Evolutionary conservation across 2,113 vertebrate species (phyloP).

Genomic region (Gallinago media): DNA sequence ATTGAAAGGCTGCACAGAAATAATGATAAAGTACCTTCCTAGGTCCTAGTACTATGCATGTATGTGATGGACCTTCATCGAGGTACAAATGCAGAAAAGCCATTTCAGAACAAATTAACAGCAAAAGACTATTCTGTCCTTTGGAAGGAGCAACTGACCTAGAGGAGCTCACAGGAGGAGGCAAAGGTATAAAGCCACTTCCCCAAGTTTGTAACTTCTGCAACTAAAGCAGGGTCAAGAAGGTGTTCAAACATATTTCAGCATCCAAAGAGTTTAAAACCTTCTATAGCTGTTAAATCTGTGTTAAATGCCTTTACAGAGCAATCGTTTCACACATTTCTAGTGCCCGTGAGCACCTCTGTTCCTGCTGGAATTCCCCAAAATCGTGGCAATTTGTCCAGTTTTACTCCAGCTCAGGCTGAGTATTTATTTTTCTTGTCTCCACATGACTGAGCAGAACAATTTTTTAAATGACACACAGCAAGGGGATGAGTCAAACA

Average conservation of each 20-base stretch:
- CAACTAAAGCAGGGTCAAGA: not conserved
- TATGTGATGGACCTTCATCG: not conserved
- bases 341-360: not conserved
- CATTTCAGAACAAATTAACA: not conserved
- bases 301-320: not conserved
- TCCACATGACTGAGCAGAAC: conserved; percentile 15
- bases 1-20: not conserved
- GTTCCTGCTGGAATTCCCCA: conserved; percentile 4
- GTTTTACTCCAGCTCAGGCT: not conserved
- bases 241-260: not conserved
- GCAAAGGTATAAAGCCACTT: not conserved
- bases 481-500: conserved; percentile 16
- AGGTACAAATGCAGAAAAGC: not conserved
- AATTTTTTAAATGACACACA: not conserved
- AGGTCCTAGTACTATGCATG: accelerated
- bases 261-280: not conserved
- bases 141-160: not conserved
- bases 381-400: not conserved
- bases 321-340: not conserved
- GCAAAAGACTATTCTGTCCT: not conserved
- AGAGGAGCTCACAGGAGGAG: not conserved
- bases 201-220: not conserved
- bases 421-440: conserved; percentile 7
- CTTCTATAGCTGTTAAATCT: not conserved
- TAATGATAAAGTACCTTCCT: not conserved